Evolutionary conservation across 2,797 vertebrate genomes (phyloP), one percentile per base, ranked within the genome.

Genomic region (Leptodactylus fallax): DNA sequence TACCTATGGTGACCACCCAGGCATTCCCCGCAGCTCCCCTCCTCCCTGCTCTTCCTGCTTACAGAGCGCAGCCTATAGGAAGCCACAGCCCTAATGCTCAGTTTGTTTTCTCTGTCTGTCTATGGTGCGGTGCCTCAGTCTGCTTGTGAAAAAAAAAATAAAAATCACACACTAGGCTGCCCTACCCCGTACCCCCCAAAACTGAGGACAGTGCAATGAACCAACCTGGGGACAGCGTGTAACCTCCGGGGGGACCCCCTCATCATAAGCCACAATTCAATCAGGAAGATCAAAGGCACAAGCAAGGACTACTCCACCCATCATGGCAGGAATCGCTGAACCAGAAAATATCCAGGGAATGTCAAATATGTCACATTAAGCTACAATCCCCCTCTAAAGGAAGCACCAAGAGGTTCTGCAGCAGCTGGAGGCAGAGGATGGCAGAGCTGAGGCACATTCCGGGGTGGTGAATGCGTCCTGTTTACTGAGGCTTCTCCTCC

Each of bases 1-100:
- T 90, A 90, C 89, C 91, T 85, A 13, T 61, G 1, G 0, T 92
- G 92, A 91, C 93, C 92, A 93, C 93, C 93, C 93, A 93, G 91
- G 87, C 21, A n/a, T 23, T 83, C 82, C 83, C 76, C 82, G 49
- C 81, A 81, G 67, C 36, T 77, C 85, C 79, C 79, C 71, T 85
- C 84, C 85, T 79, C 83, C 74, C 87, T 47, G 71, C 83, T 89
- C 85, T 89, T 89, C 88, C 88, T 89, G 88, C 88, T 89, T 87
- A 89, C 85, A 89, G 72, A 87, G 79, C 16, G 80, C 25, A 69
- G 77, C 88, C 88, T 83, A 89, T 89, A 58, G 69, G 84, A 65
- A 69, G 79, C 36, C 61, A 3, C 47, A n/a, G 55, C 53, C 16
- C 61, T 81, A 86, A 87, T 79, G 81, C 81, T 63, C 23, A 83